Conservation (phyloP, 2,113 vertebrate species). For the Boulengeromyrus knoepffleri region DNA sequence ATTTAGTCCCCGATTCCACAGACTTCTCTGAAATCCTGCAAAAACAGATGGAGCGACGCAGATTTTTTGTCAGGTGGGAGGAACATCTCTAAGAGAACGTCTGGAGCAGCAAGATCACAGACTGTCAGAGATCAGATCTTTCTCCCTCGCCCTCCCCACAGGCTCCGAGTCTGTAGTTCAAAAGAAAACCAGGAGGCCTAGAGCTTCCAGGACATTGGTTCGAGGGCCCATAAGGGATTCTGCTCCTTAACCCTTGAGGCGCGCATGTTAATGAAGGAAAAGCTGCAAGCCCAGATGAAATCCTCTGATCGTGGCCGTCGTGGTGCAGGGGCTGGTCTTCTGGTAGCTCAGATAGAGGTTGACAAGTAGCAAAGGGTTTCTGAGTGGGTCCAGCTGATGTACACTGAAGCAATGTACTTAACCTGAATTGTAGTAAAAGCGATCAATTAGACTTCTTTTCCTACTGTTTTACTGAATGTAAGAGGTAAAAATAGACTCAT, state of each 20-base stretch:
- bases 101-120: not conserved
- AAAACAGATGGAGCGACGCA: not conserved
- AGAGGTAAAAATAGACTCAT: not conserved
- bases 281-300: not conserved
- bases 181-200: not conserved
- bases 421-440: not conserved
- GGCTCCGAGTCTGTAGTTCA: not conserved
- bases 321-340: not conserved
- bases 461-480: not conserved
- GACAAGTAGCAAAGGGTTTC: not conserved
- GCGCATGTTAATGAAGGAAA: not conserved
- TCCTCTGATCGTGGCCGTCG: not conserved
- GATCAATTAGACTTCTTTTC: not conserved
- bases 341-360: not conserved
- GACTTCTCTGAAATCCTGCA: not conserved
- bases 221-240: not conserved
- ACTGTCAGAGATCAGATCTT: not conserved
- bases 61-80: not conserved
- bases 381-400: not conserved
- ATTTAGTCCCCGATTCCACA: not conserved
- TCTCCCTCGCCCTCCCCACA: not conserved
- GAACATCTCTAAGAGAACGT: not conserved
- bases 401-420: not conserved
- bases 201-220: not conserved
- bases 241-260: not conserved